Percentiles rank a stretch among this genome's conserved stretches.
These are phyloP conservation scores for Cheilinus undulatus DNA, from an alignment of 2,113 vertebrate genomes.

Conservation along the genomic window DNA sequence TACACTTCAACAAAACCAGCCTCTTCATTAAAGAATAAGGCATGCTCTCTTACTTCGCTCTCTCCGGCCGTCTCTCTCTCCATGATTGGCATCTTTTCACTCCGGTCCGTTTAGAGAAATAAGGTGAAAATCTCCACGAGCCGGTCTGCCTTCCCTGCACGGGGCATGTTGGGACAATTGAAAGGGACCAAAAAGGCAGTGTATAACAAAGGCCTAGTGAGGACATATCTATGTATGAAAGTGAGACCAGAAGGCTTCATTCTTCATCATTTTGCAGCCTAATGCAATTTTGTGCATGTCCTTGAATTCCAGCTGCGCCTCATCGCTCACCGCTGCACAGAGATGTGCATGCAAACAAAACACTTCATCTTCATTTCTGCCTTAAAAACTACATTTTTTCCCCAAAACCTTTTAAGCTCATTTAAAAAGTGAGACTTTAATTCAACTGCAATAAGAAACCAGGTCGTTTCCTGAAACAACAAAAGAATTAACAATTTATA, in stretches of 20 bases:
- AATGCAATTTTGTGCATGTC: conserved; percentile 51
- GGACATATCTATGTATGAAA: conserved; percentile 1
- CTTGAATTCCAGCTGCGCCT: conserved; percentile 55
- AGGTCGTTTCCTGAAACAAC: too few relatives aligned
- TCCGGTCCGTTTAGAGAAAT: conserved; percentile 25
- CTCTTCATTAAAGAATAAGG: background rate
- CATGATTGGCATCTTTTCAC: conserved; percentile 74
- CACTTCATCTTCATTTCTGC: background rate
- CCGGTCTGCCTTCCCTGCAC: conserved; percentile 8
- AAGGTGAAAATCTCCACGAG: conserved; percentile 1
- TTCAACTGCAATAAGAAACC: too few relatives aligned
- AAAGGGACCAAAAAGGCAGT: background rate
- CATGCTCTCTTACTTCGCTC: conserved; percentile 69
- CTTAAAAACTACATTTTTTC: background rate
- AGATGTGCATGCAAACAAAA: background rate
- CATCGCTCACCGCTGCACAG: conserved; percentile 24
- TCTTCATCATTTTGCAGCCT: conserved; percentile 38
- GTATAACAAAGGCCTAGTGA: conserved; percentile 17
- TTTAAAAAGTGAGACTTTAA: too few relatives aligned
- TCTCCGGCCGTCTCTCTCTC: conserved; percentile 60
- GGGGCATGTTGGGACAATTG: conserved; percentile 21
- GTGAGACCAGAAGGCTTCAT: conserved; percentile 26
- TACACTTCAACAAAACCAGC: too few relatives aligned
- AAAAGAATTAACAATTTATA: too few relatives aligned
- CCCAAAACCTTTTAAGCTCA: background rate